phyloP scores from a whole-genome alignment of 2,113 vertebrate species.

The Brachyistius frenatus region DNA sequence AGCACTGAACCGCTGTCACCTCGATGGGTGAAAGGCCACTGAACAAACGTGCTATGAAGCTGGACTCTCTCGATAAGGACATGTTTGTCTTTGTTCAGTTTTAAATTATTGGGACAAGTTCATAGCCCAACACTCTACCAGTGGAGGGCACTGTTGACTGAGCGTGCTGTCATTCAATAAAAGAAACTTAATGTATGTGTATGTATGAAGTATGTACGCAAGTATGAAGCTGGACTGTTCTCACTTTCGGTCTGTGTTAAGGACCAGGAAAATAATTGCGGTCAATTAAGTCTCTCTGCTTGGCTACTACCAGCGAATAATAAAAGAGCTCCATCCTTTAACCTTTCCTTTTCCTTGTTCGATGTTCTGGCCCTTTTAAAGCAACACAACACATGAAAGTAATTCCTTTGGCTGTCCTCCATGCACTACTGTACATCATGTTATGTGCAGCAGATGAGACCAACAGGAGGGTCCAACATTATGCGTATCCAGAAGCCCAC shows the following conservation, averaged over 20 bases:
- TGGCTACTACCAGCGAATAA: neutral
- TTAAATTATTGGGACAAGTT: neutral
- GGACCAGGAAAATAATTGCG: slow-evolving; percentile 32
- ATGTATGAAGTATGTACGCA: neutral
- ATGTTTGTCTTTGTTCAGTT: slow-evolving; percentile 3
- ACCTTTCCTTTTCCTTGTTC: neutral
- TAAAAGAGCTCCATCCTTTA: slow-evolving; percentile 10
- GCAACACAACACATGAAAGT: slow-evolving; percentile 13
- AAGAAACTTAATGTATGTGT: no score
- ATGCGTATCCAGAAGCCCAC: slow-evolving; percentile 19
- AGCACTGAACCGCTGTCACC: slow-evolving; percentile 32
- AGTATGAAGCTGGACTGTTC: neutral
- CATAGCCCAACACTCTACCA: slow-evolving; percentile 29
- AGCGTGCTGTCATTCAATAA: neutral
- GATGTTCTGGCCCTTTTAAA: slow-evolving; percentile 21
- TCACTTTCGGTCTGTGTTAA: neutral
- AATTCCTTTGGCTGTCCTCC: slow-evolving; percentile 2
- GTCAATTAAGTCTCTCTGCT: slow-evolving; percentile 9
- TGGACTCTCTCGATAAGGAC: slow-evolving; percentile 2
- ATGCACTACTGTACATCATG: neutral
- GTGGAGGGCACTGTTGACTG: slow-evolving; percentile 59
- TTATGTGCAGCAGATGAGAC: slow-evolving; percentile 32
- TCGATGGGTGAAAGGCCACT: slow-evolving; percentile 5
- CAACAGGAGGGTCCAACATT: slow-evolving; percentile 38
- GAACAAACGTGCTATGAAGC: no score